Conservation (phyloP, 2,888 invertebrate species). For the Lymantria dispar region DNA sequence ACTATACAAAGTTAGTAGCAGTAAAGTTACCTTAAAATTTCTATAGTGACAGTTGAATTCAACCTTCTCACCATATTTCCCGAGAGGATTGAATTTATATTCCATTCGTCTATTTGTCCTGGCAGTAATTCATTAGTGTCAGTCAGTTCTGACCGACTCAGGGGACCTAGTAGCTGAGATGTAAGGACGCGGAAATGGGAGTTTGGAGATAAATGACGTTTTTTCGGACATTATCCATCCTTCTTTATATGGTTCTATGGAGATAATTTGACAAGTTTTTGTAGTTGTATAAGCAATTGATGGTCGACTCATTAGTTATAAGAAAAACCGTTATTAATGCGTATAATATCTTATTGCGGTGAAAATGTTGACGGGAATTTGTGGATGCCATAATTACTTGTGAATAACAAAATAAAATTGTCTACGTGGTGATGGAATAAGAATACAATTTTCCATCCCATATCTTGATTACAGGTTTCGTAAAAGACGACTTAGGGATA, state of each 20-base stretch:
- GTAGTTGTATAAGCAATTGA: conserved; percentile 9
- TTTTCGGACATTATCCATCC: conserved; percentile 19
- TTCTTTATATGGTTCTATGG: conserved; percentile 12
- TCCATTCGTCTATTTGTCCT: conserved; percentile 37
- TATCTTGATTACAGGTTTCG: too few species aligned
- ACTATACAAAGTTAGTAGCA: not conserved
- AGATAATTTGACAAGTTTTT: conserved; percentile 14
- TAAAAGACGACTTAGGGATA: too few species aligned
- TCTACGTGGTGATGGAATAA: too few species aligned
- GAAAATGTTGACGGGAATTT: too few species aligned
- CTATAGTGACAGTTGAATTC: not conserved
- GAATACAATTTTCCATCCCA: too few species aligned
- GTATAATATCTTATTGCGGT: too few species aligned
- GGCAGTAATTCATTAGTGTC: conserved; percentile 37
- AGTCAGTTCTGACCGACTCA: conserved; percentile 28
- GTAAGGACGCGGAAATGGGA: conserved; percentile 19
- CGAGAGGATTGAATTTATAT: conserved; percentile 34
- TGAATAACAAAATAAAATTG: too few species aligned
- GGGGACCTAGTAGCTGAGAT: conserved; percentile 15
- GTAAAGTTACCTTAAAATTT: not conserved
- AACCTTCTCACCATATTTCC: conserved; percentile 35
- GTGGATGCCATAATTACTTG: too few species aligned
- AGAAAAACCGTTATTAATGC: not conserved
- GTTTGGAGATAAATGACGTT: conserved; percentile 17
- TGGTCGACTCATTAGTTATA: not conserved